Conservation (phyloP, 2,888 invertebrate species). For the Acanthosepion pharaonis region DNA sequence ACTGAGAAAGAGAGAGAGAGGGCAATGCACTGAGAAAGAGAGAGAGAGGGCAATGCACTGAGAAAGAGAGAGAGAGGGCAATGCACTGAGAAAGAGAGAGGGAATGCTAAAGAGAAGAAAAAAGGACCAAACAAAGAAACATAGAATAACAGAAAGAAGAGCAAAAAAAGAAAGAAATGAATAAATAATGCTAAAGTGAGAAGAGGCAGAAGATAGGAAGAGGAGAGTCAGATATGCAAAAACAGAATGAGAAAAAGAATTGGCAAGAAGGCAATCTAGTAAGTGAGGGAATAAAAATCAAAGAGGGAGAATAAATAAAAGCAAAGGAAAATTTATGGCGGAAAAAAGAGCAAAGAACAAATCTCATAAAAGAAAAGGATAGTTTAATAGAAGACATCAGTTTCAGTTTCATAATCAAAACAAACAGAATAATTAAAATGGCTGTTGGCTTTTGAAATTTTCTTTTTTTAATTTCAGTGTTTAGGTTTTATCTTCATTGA, state of each 20-base stretch:
- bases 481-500: neutral
- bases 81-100: neutral
- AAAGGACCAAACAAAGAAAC: too few species aligned
- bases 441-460: neutral
- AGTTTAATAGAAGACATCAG: neutral
- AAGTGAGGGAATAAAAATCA: accelerated
- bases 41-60: neutral
- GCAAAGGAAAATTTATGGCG: neutral
- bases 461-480: neutral
- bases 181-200: neutral
- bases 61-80: neutral
- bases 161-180: too few species aligned
- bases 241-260: neutral
- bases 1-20: too few species aligned
- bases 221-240: neutral
- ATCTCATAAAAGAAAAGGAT: neutral
- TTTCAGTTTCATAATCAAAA: neutral
- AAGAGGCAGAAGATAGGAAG: neutral
- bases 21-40: neutral
- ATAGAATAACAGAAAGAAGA: too few species aligned
- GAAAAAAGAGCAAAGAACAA: neutral
- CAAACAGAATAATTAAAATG: neutral
- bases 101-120: neutral
- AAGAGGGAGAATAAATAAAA: neutral
- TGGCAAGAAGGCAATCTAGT: neutral